These are phyloP conservation scores for Caenorhabditis panamensis DNA, from an alignment of 2,888 invertebrate species.

Conservation along the genomic window DNA sequence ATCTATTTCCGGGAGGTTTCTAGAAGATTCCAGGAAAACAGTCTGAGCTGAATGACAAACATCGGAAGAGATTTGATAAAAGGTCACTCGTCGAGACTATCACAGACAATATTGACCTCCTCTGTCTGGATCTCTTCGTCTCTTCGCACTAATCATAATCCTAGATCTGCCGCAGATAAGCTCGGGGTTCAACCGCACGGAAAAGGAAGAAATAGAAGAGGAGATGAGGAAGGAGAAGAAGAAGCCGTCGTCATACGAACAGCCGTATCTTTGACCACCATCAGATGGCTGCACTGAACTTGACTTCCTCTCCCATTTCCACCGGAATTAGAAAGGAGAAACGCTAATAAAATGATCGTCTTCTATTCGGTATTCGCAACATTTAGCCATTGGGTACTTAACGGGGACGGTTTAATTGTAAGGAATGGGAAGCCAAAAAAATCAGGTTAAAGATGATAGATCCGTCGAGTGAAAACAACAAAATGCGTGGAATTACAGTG, in stretches of 20 bases:
- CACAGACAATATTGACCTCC: constrained; percentile 5
- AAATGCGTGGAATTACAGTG: not conserved
- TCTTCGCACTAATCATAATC: not conserved
- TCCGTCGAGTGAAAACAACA: not conserved
- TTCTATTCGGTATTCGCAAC: constrained; percentile 25
- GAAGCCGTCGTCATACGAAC: not conserved
- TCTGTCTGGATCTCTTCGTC: constrained; percentile 6
- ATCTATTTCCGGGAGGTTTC: no score
- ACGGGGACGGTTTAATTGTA: not conserved
- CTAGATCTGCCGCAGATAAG: constrained; percentile 31
- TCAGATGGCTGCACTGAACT: constrained; percentile 34
- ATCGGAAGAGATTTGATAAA: constrained; percentile 8
- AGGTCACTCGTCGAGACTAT: not conserved
- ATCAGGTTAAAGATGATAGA: constrained; percentile 12
- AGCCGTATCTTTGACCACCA: constrained; percentile 15
- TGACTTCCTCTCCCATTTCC: not conserved
- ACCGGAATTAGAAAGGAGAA: constrained; percentile 6
- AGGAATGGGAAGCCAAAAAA: no score
- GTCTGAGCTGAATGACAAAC: not conserved
- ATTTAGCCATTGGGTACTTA: constrained; percentile 19
- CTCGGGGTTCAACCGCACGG: constrained; percentile 1
- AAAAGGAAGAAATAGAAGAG: constrained; percentile 5
- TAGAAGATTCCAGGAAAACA: no score
- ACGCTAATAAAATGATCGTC: constrained; percentile 9
- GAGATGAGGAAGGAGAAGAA: constrained; percentile 3